These are phyloP conservation scores for Mesochorus sp. DNA, from an alignment of 2,888 invertebrate species.

Conservation along the genomic window DNA sequence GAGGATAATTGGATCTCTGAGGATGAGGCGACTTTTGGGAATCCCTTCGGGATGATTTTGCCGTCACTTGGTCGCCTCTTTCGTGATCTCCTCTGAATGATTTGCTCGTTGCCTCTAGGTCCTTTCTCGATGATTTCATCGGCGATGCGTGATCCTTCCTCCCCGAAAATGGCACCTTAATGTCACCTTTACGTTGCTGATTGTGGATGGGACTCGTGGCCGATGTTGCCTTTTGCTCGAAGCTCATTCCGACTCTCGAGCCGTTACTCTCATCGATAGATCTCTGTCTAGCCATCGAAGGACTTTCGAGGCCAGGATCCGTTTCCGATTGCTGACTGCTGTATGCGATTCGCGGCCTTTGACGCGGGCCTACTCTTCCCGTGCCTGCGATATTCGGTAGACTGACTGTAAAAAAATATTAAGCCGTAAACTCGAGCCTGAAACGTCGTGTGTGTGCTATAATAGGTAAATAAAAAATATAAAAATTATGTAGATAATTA, in stretches of 20 bases:
- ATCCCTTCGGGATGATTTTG: slow-evolving; percentile 36
- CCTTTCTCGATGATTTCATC: slow-evolving; percentile 63
- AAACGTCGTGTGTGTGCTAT: too few relatives aligned
- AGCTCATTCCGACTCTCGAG: slow-evolving; percentile 62
- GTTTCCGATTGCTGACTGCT: slow-evolving; percentile 76
- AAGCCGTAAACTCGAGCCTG: slow-evolving; percentile 7
- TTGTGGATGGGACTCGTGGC: slow-evolving; percentile 72
- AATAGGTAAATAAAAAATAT: too few relatives aligned
- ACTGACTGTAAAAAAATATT: slow-evolving; percentile 74
- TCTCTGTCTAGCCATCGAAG: slow-evolving; percentile 68
- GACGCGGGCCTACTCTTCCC: slow-evolving; percentile 81
- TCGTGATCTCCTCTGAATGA: slow-evolving; percentile 32
- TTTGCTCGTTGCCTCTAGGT: slow-evolving; percentile 42
- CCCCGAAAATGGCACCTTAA: too few relatives aligned
- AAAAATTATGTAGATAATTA: too few relatives aligned
- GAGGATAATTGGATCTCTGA: slow-evolving; percentile 60
- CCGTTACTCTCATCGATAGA: slow-evolving; percentile 75
- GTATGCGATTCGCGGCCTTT: slow-evolving; percentile 76
- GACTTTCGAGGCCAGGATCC: slow-evolving; percentile 67
- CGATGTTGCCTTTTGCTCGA: slow-evolving; percentile 65
- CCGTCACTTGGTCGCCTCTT: slow-evolving; percentile 59
- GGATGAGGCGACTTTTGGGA: slow-evolving; percentile 64
- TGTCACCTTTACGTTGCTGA: slow-evolving; percentile 68
- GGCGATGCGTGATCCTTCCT: too few relatives aligned
- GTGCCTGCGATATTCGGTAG: slow-evolving; percentile 80